Base-by-base conservation (phyloP, 1,140 invertebrate species). In the Orius insidiosus region DNA sequence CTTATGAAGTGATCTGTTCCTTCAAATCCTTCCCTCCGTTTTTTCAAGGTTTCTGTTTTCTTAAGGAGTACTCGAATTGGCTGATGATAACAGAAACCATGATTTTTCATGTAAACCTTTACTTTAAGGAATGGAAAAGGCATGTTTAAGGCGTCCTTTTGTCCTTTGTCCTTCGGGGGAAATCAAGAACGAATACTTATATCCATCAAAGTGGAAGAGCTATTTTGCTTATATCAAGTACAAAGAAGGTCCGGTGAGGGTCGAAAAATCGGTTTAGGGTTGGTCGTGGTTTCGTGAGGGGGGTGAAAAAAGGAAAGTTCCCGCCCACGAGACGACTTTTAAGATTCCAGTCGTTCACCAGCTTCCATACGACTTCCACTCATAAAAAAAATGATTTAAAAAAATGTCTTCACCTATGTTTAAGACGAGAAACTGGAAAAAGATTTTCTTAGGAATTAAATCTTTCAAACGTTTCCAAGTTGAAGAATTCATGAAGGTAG, bases 401-500 rank as follows among this genome's bases (percentile, higher is more conserved):
- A 49, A 38, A 46, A 44, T 50, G 41, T 32, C 45, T 7, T 37
- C 49, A 30, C 53, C 53, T 8, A 19, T 43, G n/a, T 19, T 46
- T 11, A 34, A 54, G 2, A 40, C 49, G 9, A 34, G 52, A 5
- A 54, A 52, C 35, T 59, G 57, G 56, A 53, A 48, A 24, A 56
- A 55, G 33, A 51, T 56, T 10, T 54, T 58, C 39, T 37, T 52
- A n/a, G 54, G 56, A 35, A 39, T 58, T 10, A 48, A 58, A 32
- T 51, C 52, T 9, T 41, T 56, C n/a, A 49, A 42, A 14, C 56
- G 48, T 43, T 48, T 59, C 15, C 54, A 60, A 32, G 52, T 59
- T n/a, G 66, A 68, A 49, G 68, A 70, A 49, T 55, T 69, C 31
- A 55, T 65, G 10, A 60, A 69, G 63, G 64, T 69, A 58, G 42